These are phyloP conservation scores for Heliothis virescens DNA, from an alignment of 1,140 invertebrate genomes.

Conservation along the genomic window DNA sequence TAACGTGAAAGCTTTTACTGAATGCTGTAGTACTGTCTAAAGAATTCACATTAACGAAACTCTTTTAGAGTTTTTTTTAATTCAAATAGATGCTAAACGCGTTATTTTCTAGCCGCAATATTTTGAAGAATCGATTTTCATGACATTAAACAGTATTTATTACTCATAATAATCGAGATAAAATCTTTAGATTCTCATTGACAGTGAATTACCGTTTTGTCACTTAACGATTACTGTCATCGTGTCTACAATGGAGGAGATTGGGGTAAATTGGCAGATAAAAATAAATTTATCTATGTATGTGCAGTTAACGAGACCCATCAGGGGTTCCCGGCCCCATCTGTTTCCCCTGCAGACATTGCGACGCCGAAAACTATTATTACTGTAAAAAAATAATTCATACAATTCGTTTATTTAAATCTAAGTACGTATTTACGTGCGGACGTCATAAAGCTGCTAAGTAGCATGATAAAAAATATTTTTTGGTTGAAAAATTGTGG, in stretches of 20 bases:
- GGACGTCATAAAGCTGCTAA: constrained; percentile 28
- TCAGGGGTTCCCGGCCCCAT: constrained; percentile 68
- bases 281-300: constrained; percentile 81
- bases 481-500: constrained; percentile 21
- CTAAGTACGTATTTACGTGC: constrained; percentile 26
- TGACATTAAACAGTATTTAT: not conserved
- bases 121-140: not conserved
- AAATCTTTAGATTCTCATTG: constrained; percentile 46
- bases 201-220: constrained; percentile 54
- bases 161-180: constrained; percentile 40
- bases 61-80: constrained; percentile 41
- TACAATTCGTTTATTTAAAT: constrained; percentile 45
- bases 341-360: constrained; percentile 67
- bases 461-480: constrained; percentile 15
- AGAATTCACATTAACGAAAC: constrained; percentile 40
- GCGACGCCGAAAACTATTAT: constrained; percentile 68
- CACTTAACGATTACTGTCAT: constrained; percentile 72
- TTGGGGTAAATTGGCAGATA: constrained; percentile 83
- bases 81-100: constrained; percentile 30
- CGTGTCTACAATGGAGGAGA: constrained; percentile 73
- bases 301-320: constrained; percentile 76
- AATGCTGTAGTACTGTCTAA: constrained; percentile 40
- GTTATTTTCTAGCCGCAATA: constrained; percentile 33
- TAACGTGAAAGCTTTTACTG: constrained; percentile 51
- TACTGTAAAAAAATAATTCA: constrained; percentile 59